Evolutionary conservation across 2,113 vertebrate genomes (phyloP), one percentile per base, ranked within the genome.

Genomic region (rabbit (Oryctolagus cuniculus)): DNA sequence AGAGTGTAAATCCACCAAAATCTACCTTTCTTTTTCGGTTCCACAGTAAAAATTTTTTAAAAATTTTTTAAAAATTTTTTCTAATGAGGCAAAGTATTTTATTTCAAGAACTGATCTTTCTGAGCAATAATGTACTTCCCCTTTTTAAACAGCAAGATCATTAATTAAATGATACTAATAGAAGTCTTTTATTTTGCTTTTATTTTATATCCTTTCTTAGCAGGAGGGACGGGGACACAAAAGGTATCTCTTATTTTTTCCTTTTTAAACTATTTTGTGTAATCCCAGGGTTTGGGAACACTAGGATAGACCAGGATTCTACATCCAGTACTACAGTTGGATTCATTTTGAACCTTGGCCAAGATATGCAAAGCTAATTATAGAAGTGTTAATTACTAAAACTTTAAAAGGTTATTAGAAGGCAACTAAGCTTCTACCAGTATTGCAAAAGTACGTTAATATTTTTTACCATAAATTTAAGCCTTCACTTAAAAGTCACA

Each of bases 331-430:
- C 4, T 74, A 58, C 36, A 94, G 70, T 53, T 91, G 51, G 53
- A 81, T 90, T 87, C 92, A 88, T 73, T 86, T 15, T 85, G 51
- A 95, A 89, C 53, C 29, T 81, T 64, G 66, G 91, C 93, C 95
- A 96, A 90, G 38, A 94, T 72, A 94, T 61, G 29, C 36, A 89
- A 92, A 92, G 67, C 91, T 88, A 97, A 94, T 90, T 94, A 95
- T 61, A 49, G 78, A 89, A 89, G 64, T 87, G 79, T 79, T 94
- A 91, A 96, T 96, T 93, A 96, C 79, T 91, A 96, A 90, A 95
- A 86, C 55, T 74, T 81, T 81, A 69, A 95, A 70, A 92, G 36
- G 38, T 85, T 95, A 94, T 86, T 51, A 91, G 34, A 97, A 86
- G n/a, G 55, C 38, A 4, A 86, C 53, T 70, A 92, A 93, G 49